Evolutionary conservation across 2,888 invertebrate species (phyloP).

Genomic region (Caradrina kadenii): DNA sequence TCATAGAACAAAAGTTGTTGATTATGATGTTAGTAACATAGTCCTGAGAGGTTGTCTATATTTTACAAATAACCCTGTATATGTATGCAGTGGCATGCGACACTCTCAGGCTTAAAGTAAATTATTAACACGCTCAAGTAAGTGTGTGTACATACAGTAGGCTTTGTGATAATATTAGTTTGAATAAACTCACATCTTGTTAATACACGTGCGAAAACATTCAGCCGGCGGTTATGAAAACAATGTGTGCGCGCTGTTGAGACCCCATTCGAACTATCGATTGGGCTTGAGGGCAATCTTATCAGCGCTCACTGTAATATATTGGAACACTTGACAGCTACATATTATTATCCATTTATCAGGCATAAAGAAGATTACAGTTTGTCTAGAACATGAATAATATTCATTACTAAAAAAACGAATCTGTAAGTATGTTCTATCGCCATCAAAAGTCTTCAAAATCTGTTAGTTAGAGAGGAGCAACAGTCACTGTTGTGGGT

Average conservation of each 20-base stretch:
- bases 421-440: too few species aligned
- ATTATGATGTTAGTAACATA: too few species aligned
- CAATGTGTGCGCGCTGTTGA: background rate
- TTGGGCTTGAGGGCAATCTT: background rate
- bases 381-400: too few species aligned
- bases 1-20: too few species aligned
- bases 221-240: background rate
- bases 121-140: background rate
- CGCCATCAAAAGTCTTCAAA: background rate
- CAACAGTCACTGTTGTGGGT: too few species aligned
- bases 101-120: background rate
- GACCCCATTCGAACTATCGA: background rate
- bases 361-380: too few species aligned
- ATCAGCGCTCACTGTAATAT: background rate
- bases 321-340: background rate
- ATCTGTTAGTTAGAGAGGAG: background rate
- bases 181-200: slow-evolving; percentile 34
- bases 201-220: slow-evolving; percentile 25
- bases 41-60: too few species aligned
- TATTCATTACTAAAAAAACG: too few species aligned
- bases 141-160: slow-evolving; percentile 15
- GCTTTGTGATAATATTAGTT: slow-evolving; percentile 43
- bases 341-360: too few species aligned
- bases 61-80: too few species aligned
- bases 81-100: too few species aligned